Evolutionary conservation across 2,113 vertebrate species (phyloP).

Genomic region (Phasianus colchicus): DNA sequence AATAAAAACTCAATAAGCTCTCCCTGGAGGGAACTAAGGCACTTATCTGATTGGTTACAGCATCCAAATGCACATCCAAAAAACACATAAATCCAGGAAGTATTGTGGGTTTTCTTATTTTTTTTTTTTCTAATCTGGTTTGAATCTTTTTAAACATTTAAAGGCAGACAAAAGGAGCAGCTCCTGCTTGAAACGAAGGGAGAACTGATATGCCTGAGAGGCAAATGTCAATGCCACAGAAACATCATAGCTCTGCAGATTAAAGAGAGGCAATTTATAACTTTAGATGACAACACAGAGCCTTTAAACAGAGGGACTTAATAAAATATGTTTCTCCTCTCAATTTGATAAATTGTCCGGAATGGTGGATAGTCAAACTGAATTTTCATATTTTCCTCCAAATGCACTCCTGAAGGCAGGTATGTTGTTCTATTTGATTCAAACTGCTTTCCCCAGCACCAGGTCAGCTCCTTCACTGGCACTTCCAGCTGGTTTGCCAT

Average conservation of each 20-base stretch:
- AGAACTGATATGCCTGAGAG: constrained; percentile 39
- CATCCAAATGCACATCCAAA: not conserved
- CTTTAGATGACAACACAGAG: not conserved
- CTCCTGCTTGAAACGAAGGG: not conserved
- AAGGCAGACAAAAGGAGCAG: constrained; percentile 37
- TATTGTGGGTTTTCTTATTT: not conserved
- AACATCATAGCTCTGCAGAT: not conserved
- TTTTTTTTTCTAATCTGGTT: not conserved
- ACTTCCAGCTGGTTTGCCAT: not conserved
- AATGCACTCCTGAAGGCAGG: not conserved
- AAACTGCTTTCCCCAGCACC: not conserved
- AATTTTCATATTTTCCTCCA: not conserved
- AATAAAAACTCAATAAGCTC: constrained; percentile 54
- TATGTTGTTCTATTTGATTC: not conserved
- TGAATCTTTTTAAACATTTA: constrained; percentile 17
- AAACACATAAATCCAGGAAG: constrained; percentile 3
- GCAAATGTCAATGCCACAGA: constrained; percentile 23
- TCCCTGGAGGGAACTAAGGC: constrained; percentile 25
- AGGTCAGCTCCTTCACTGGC: not conserved
- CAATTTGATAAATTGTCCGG: not conserved
- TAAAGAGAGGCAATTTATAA: constrained; percentile 17
- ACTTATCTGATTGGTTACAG: constrained; percentile 53
- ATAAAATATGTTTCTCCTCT: not conserved
- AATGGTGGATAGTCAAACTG: not conserved
- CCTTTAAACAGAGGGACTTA: not conserved